These are phyloP conservation scores for Heliothis subflexa DNA, from an alignment of 1,140 invertebrate genomes.

Conservation along the genomic window DNA sequence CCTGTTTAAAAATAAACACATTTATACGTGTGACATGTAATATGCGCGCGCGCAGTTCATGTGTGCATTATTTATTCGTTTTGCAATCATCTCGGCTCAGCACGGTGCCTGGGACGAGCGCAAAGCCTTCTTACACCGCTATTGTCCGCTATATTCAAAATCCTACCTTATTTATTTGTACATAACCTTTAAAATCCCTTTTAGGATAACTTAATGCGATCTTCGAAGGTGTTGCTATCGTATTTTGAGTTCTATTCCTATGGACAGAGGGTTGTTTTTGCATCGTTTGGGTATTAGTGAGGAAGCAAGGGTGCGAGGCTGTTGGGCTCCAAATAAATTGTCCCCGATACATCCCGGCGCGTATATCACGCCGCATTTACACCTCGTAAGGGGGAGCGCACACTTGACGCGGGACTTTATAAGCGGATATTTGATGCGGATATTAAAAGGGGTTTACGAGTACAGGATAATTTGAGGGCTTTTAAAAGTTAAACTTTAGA, in stretches of 20 bases:
- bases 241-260: constrained; percentile 3
- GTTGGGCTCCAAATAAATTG: constrained; percentile 77
- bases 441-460: neutral
- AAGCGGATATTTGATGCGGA: constrained; percentile 8
- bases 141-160: no score
- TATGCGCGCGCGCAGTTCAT: constrained; percentile 47
- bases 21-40: constrained; percentile 40
- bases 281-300: neutral
- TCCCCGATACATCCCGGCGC: constrained; percentile 77
- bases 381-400: constrained; percentile 63
- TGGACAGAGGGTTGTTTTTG: constrained; percentile 20
- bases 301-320: constrained; percentile 58
- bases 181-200: constrained; percentile 36
- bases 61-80: constrained; percentile 68
- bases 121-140: constrained; percentile 33
- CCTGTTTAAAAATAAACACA: constrained; percentile 45
- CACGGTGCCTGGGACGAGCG: constrained; percentile 48
- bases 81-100: constrained; percentile 69
- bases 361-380: constrained; percentile 80
- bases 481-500: neutral
- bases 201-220: neutral
- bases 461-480: neutral
- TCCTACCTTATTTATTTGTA: constrained; percentile 39
- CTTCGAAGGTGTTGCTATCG: neutral
- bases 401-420: constrained; percentile 45